Percentiles rank a stretch among this genome's conserved stretches.
Conservation (phyloP, 2,888 invertebrate species). For the Ornithoptera priamus region DNA sequence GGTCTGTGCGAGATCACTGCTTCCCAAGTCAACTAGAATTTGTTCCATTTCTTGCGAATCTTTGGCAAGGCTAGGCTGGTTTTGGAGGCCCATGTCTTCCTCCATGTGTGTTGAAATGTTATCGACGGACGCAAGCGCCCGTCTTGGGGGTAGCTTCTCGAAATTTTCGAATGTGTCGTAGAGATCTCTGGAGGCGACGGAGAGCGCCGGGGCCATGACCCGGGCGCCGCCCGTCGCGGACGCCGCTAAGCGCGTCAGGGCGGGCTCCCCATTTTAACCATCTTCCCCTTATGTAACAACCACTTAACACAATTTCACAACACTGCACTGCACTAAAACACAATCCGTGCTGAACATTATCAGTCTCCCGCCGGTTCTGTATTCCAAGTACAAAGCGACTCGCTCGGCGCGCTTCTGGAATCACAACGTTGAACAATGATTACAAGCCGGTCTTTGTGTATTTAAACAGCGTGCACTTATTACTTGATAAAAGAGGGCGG, state of each 20-base stretch:
- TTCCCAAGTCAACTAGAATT: slow-evolving; percentile 81
- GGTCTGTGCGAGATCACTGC: slow-evolving; percentile 80
- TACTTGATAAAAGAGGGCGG: slow-evolving; percentile 34
- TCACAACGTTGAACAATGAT: slow-evolving; percentile 62
- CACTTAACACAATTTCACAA: slow-evolving; percentile 49
- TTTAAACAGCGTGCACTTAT: slow-evolving; percentile 40
- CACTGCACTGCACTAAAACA: slow-evolving; percentile 58
- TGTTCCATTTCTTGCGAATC: slow-evolving; percentile 84
- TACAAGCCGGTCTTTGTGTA: slow-evolving; percentile 61
- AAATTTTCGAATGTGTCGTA: slow-evolving; percentile 50
- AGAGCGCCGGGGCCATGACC: slow-evolving; percentile 97
- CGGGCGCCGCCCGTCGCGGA: slow-evolving; percentile 80
- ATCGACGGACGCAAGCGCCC: slow-evolving; percentile 76
- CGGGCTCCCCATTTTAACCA: slow-evolving; percentile 60
- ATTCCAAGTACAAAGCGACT: slow-evolving; percentile 43
- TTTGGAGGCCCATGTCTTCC: slow-evolving; percentile 80
- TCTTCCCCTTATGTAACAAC: slow-evolving; percentile 69
- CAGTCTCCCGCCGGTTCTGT: slow-evolving; percentile 70
- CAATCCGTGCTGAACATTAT: slow-evolving; percentile 50
- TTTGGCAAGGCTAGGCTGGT: slow-evolving; percentile 78
- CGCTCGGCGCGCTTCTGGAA: slow-evolving; percentile 72
- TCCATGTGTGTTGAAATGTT: slow-evolving; percentile 79
- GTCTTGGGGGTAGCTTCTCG: slow-evolving; percentile 59
- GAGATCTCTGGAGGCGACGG: slow-evolving; percentile 82
- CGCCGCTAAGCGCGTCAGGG: slow-evolving; percentile 68